Evolutionary conservation across 1,140 invertebrate genomes (phyloP), one percentile per base, ranked within the genome.

Genomic region (Phymastichus coffea): DNA sequence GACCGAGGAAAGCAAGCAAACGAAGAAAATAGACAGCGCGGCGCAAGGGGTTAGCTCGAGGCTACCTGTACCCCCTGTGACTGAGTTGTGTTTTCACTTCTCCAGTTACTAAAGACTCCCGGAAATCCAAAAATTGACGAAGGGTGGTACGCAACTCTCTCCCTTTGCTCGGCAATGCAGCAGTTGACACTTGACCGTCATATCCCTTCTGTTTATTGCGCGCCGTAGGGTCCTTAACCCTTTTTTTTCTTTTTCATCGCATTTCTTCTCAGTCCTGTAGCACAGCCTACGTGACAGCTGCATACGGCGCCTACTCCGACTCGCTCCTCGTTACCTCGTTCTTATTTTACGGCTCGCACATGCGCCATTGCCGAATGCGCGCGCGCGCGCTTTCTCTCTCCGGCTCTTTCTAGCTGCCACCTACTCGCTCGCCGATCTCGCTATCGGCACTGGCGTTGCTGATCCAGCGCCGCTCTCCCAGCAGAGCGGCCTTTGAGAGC

Each of bases 81-180:
- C n/a, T n/a, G 48, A 38, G 17, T 12, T 25, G 58, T 77, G 74
- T 79, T 79, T 77, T 77, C 74, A 65, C 57, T 74, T 77, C 76
- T 79, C 74, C 55, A 68, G 69, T 77, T 77, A 77, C 75, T 77
- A 79, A 77, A 79, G 76, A 78, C 75, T 67, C 74, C 52, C 37
- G 76, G 75, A 77, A 78, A 77, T 77, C 71, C 74, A 76, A 65
- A 78, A 78, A 77, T 77, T 69, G 73, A 72, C 74, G 70, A 76
- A 73, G 70, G 70, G 69, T 23, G n/a, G 20, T 37, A 35, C 10
- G 22, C 12, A 14, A 40, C 20, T 44, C 26, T 54, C 44, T 26
- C 52, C 15, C n/a, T 37, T 40, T 17, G 38, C 48, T 54, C 61
- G 26, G 30, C 33, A 46, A 56, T 57, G 40, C 19, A 63, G 61